These are phyloP conservation scores for Drosophila atripex DNA, from an alignment of 2,888 invertebrate genomes.

Conservation along the genomic window DNA sequence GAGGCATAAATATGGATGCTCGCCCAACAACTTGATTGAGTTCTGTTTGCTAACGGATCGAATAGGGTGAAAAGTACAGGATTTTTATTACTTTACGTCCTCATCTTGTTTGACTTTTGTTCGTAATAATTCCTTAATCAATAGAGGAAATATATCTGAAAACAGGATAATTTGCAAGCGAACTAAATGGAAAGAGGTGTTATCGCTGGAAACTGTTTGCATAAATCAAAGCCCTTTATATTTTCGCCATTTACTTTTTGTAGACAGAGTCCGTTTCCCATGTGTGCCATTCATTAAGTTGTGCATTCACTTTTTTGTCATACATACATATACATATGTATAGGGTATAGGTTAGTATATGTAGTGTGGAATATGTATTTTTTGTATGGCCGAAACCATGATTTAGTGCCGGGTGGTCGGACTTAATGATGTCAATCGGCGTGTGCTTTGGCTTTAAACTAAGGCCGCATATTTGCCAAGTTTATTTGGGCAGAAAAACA, in stretches of 20 bases:
- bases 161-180: conserved; percentile 23
- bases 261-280: conserved; percentile 46
- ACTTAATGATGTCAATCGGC: conserved; percentile 74
- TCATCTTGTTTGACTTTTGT: too few species aligned
- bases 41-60: conserved; percentile 10
- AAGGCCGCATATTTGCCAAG: conserved; percentile 57
- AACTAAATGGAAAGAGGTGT: too few species aligned
- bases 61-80: background rate
- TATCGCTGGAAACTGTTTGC: conserved; percentile 43
- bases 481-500: conserved; percentile 54
- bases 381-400: conserved; percentile 35
- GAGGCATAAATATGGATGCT: conserved; percentile 25
- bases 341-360: too few species aligned
- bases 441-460: conserved; percentile 63
- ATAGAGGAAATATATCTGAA: background rate
- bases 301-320: conserved; percentile 29
- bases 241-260: conserved; percentile 16
- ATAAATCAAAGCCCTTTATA: conserved; percentile 66
- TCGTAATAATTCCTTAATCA: too few species aligned
- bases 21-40: conserved; percentile 34
- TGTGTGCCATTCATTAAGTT: conserved; percentile 68
- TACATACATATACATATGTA: background rate
- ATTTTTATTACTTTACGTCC: background rate
- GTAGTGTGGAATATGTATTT: conserved; percentile 6
- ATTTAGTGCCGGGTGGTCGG: conserved; percentile 40